These are phyloP conservation scores for Hybognathus amarus DNA, from an alignment of 2,797 vertebrate species.

Conservation along the genomic window DNA sequence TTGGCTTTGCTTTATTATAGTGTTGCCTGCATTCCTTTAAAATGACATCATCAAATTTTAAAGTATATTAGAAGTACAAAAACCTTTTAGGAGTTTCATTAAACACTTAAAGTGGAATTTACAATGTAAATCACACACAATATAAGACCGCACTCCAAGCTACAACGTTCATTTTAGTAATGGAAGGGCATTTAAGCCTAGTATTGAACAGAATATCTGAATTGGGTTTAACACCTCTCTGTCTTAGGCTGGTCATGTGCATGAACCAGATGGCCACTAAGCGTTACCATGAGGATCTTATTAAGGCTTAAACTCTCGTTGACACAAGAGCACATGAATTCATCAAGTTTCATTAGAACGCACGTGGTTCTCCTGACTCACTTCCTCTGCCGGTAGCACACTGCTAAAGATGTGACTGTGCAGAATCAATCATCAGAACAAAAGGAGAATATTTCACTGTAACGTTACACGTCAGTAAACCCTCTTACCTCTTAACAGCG, in stretches of 20 bases:
- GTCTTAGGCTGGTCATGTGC: neutral
- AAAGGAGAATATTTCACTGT: neutral
- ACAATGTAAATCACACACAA: neutral
- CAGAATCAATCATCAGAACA: neutral
- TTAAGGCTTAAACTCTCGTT: neutral
- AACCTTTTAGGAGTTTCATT: neutral
- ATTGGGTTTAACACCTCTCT: neutral
- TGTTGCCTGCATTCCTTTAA: neutral
- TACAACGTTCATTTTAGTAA: neutral
- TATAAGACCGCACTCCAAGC: neutral
- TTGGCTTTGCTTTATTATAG: neutral
- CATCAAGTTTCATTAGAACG: neutral
- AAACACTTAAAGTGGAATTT: neutral
- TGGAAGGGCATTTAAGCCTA: neutral
- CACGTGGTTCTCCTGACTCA: conserved; percentile 7
- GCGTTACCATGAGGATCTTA: neutral
- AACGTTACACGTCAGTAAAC: neutral
- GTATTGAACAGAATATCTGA: neutral
- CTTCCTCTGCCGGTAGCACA: neutral
- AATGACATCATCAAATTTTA: neutral
- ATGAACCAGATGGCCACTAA: neutral
- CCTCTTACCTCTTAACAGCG: neutral
- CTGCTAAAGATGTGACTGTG: neutral
- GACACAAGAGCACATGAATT: neutral
- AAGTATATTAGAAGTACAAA: neutral